Percentiles rank a stretch among this genome's conserved stretches.
Evolutionary conservation across 2,797 vertebrate species (phyloP).

Genomic region (Cyprinella venusta): DNA sequence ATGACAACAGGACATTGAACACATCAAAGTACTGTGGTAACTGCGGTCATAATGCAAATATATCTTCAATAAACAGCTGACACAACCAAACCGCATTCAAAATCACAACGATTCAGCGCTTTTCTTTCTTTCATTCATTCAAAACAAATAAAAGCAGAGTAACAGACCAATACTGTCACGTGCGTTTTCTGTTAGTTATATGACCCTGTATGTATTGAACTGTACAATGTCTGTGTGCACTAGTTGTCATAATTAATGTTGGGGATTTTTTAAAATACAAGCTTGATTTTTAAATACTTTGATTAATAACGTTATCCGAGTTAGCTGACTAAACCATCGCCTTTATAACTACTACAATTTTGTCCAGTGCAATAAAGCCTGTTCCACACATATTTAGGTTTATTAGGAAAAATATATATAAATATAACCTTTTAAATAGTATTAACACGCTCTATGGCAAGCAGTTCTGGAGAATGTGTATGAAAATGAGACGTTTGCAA

Average conservation of each 20-base stretch:
- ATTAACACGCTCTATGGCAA: not conserved
- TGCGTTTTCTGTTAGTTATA: not conserved
- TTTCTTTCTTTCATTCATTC: not conserved
- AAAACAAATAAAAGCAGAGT: not conserved
- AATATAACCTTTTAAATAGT: not conserved
- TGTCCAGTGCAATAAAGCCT: not conserved
- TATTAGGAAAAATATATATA: too few species aligned
- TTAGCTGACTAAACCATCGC: not conserved
- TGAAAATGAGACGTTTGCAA: not conserved
- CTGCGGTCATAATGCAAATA: not conserved
- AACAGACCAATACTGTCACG: not conserved
- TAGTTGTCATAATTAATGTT: not conserved
- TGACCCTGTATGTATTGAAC: not conserved
- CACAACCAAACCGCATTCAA: not conserved
- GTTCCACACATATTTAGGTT: not conserved
- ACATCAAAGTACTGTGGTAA: not conserved
- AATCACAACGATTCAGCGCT: not conserved
- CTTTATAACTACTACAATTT: not conserved
- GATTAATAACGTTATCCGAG: not conserved
- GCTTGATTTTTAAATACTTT: not conserved
- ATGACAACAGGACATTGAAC: not conserved
- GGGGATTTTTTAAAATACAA: not conserved
- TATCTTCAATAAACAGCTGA: not conserved
- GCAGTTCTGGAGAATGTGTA: not conserved
- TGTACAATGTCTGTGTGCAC: not conserved